Evolutionary conservation across 2,888 invertebrate species (phyloP).

Genomic region (Kuschelorhynchus macadamiae): DNA sequence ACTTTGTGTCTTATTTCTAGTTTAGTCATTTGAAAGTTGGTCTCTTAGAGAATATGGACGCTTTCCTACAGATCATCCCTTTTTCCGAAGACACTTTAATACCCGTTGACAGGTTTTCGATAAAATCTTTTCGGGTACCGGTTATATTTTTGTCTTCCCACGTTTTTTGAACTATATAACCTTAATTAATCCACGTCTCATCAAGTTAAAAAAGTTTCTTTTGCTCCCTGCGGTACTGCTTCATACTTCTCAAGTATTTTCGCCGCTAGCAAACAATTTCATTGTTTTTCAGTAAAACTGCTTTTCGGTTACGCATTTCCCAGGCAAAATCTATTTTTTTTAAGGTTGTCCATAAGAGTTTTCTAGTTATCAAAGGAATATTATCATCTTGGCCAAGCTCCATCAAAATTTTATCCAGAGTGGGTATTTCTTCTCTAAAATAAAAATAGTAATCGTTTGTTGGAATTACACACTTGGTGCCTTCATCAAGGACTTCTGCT

Average conservation of each 20-base stretch:
- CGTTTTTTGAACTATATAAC: background rate
- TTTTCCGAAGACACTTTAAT: no score
- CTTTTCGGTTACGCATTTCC: background rate
- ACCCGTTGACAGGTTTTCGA: no score
- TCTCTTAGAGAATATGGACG: no score
- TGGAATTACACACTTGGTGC: slow-evolving; percentile 15
- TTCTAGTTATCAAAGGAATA: slow-evolving; percentile 3
- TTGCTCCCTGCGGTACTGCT: background rate
- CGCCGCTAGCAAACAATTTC: background rate
- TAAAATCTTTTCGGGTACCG: no score
- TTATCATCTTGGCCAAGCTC: background rate
- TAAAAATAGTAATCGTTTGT: slow-evolving; percentile 21
- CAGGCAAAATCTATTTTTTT: background rate
- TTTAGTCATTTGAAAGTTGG: no score
- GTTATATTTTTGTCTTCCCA: background rate
- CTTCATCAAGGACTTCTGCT: slow-evolving; percentile 25
- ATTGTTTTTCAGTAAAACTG: background rate
- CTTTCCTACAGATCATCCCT: no score
- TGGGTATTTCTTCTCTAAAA: slow-evolving; percentile 20
- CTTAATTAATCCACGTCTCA: background rate
- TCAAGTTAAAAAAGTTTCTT: background rate
- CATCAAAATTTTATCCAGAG: slow-evolving; percentile 16
- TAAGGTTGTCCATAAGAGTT: slow-evolving; percentile 5
- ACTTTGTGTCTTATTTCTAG: no score
- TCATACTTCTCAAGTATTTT: background rate